A percentile compares a stretch with the other conserved stretches of the same genome.
phyloP scores from a whole-genome alignment of 2,888 invertebrate species.

The Hypsopygia costalis region DNA sequence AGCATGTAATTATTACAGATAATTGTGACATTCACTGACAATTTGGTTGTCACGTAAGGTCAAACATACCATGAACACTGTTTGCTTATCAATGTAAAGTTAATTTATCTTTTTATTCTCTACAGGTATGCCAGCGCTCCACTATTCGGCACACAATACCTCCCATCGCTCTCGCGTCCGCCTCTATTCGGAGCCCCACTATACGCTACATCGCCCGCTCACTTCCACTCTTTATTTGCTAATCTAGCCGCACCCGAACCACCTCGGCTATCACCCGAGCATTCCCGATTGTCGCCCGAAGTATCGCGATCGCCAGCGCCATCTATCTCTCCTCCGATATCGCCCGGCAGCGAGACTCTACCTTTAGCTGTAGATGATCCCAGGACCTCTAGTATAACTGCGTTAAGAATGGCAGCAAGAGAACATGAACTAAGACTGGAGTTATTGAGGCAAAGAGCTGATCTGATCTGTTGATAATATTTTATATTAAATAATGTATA shows the following conservation, averaged over 20 bases:
- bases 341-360: conserved; percentile 73
- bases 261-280: conserved; percentile 60
- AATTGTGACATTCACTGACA: too few relatives aligned
- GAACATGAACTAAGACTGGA: conserved; percentile 94
- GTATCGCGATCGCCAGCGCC: conserved; percentile 36
- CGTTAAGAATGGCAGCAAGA: conserved; percentile 90
- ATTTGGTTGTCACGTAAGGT: too few relatives aligned
- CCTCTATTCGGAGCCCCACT: conserved; percentile 64
- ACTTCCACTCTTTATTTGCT: conserved; percentile 92
- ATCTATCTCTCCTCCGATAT: conserved; percentile 77
- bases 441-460: conserved; percentile 86
- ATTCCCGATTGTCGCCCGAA: conserved; percentile 38
- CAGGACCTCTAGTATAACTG: conserved; percentile 93
- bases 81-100: too few relatives aligned
- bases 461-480: conserved; percentile 59
- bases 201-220: conserved; percentile 74
- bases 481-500: too few relatives aligned
- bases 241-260: conserved; percentile 83
- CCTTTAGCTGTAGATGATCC: conserved; percentile 82
- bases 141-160: conserved; percentile 63
- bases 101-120: too few relatives aligned
- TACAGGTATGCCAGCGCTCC: conserved; percentile 68
- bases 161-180: conserved; percentile 60
- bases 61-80: too few relatives aligned
- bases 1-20: too few relatives aligned